A percentile compares a stretch with the other conserved stretches of the same genome.
Conservation (phyloP, 2,888 invertebrate genomes). For the Drosophila koepferae region DNA sequence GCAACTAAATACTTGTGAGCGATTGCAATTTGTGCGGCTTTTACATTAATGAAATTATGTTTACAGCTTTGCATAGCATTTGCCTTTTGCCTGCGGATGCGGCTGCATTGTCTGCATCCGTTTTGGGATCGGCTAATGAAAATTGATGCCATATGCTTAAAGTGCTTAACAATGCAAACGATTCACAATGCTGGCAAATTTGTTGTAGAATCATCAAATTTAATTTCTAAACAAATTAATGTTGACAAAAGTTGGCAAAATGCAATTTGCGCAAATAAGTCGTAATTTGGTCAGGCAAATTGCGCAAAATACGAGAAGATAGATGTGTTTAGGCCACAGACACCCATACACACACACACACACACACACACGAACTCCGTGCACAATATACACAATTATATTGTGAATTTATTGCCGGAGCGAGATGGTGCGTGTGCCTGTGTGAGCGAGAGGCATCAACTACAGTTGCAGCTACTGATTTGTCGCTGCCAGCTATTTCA, state of each 20-base stretch:
- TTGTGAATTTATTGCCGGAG: constrained; percentile 52
- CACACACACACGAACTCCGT: background rate
- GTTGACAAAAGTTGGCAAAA: constrained; percentile 58
- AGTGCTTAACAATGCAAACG: constrained; percentile 32
- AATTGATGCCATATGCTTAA: constrained; percentile 26
- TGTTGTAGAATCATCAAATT: constrained; percentile 61
- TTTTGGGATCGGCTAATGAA: constrained; percentile 31
- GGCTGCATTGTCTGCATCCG: constrained; percentile 24
- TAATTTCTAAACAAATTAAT: constrained; percentile 72
- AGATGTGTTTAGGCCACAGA: constrained; percentile 9
- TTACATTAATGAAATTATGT: constrained; percentile 47
- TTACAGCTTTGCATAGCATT: constrained; percentile 48
- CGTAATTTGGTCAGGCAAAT: constrained; percentile 57
- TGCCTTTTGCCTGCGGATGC: constrained; percentile 47
- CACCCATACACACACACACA: background rate
- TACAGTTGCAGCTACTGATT: constrained; percentile 48
- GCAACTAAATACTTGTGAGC: constrained; percentile 7
- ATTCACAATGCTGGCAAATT: constrained; percentile 43
- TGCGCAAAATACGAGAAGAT: constrained; percentile 38
- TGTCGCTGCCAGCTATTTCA: constrained; percentile 67
- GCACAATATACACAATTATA: constrained; percentile 65
- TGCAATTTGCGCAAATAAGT: constrained; percentile 47
- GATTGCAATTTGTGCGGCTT: constrained; percentile 23
- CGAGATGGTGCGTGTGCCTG: background rate
- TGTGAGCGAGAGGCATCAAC: constrained; percentile 19